Base-by-base conservation (phyloP, 1,140 invertebrate species). In the Lepidurus packardi region DNA sequence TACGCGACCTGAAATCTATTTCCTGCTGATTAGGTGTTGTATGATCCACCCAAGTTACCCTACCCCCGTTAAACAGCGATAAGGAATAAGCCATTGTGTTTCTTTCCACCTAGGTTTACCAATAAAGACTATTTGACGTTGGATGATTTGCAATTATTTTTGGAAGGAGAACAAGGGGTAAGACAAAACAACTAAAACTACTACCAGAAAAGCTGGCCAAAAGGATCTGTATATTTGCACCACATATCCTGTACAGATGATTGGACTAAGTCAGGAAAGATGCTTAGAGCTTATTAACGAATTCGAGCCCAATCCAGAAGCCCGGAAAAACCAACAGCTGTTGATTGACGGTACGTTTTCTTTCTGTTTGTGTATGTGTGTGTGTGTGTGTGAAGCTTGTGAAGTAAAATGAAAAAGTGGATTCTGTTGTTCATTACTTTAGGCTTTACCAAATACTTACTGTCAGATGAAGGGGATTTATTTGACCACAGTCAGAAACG, bases 131-230 rank as follows among this genome's bases (percentile, higher is more conserved):
- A 88, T 82, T 84, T 90, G 80, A 87, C 86, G 7, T 84, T 85
- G 25, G 89, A 90, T 82, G 90, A 90, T 83, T 82, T 90, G 73
- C 85, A 87, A 79, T 82, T 90, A 75, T 90, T 90, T 83, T 82
- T 91, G 79, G 90, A 91, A 84, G 88, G 89, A 34, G 90, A 91
- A 84, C 90, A 90, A 87, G 89, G 88, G 81, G 88, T 90, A 83
- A 85, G 84, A 84, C 43, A 47, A 80, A 41, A 24, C 41, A 47
- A 73, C 24, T 75, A 45, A 77, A 11, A 77, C 34, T 78, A 0
- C 24, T 24, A 0, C 21, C n/a, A n/a, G 11, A 77, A 45, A 21
- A 43, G 24, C n/a, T 76, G 47, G 73, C 21, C 13, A 43, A 73
- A 79, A 25, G 76, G 11, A 79, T 34, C n/a, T 42, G 41, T 73